These are phyloP conservation scores for Smittia aterrima DNA, from an alignment of 2,888 invertebrate species.

Conservation along the genomic window DNA sequence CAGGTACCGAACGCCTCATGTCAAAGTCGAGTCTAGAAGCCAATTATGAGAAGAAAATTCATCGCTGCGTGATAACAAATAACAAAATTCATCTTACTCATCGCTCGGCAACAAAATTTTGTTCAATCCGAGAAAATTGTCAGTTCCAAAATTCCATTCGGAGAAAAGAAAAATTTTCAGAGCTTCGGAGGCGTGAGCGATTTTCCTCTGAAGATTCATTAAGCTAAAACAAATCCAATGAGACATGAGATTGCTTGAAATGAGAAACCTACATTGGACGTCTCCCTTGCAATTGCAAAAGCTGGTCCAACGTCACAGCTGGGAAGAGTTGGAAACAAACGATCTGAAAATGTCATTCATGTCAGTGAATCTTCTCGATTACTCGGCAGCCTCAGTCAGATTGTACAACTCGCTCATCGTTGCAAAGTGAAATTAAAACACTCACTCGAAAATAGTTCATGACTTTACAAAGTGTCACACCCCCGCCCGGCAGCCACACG, in stretches of 20 bases:
- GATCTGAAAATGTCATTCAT: conserved; percentile 41
- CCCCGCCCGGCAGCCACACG: conserved; percentile 66
- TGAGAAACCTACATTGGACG: conserved; percentile 64
- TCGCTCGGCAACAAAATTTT: conserved; percentile 57
- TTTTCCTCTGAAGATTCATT: conserved; percentile 69
- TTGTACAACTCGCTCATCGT: background rate
- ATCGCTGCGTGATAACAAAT: background rate
- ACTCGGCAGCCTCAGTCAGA: conserved; percentile 47
- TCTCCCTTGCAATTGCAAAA: conserved; percentile 64
- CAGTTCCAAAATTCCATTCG: conserved; percentile 74
- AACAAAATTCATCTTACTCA: conserved; percentile 45
- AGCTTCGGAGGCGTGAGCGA: conserved; percentile 71
- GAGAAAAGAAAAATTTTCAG: conserved; percentile 71
- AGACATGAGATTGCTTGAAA: background rate
- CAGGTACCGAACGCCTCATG: conserved; percentile 44
- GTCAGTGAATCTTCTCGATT: background rate
- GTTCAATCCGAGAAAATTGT: conserved; percentile 60
- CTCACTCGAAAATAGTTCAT: conserved; percentile 64
- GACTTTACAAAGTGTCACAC: conserved; percentile 59
- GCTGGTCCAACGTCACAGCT: conserved; percentile 70
- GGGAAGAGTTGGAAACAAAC: conserved; percentile 75
- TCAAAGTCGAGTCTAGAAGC: background rate
- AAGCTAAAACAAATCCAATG: background rate
- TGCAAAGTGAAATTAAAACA: conserved; percentile 13
- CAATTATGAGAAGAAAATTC: background rate